These are phyloP conservation scores for Paramormyrops kingsleyae DNA, from an alignment of 2,113 vertebrate species.

Conservation along the genomic window DNA sequence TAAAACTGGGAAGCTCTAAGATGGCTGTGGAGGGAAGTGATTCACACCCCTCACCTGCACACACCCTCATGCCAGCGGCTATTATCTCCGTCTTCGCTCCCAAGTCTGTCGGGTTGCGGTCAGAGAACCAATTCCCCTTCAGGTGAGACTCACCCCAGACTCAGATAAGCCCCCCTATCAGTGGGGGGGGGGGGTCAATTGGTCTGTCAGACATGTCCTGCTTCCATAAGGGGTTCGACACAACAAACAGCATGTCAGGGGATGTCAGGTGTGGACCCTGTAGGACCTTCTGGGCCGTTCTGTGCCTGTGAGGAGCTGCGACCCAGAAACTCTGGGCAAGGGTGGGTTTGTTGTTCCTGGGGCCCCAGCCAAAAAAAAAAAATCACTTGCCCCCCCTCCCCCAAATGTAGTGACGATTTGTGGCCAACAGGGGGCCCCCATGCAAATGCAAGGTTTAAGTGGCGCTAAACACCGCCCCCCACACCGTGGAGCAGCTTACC, in stretches of 20 bases:
- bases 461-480: neutral
- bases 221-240: neutral
- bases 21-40: neutral
- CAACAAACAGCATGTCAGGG: neutral
- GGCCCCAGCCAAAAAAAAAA: neutral
- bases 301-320: neutral
- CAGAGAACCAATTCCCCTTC: neutral
- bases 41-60: neutral
- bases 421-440: neutral
- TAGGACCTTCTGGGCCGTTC: neutral
- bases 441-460: neutral
- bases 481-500: neutral
- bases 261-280: neutral
- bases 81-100: slow-evolving; percentile 44
- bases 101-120: neutral
- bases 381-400: neutral
- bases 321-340: neutral
- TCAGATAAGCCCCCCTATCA: slow-evolving; percentile 4
- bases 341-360: neutral
- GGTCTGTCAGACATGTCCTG: neutral
- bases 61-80: slow-evolving; percentile 25
- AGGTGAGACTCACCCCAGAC: neutral
- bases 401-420: neutral
- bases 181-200: slow-evolving; percentile 3
- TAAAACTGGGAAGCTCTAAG: neutral